Percentiles rank a stretch among this genome's conserved stretches.
Evolutionary conservation across 2,797 vertebrate genomes (phyloP).

Genomic region (Peromyscus aztecus): DNA sequence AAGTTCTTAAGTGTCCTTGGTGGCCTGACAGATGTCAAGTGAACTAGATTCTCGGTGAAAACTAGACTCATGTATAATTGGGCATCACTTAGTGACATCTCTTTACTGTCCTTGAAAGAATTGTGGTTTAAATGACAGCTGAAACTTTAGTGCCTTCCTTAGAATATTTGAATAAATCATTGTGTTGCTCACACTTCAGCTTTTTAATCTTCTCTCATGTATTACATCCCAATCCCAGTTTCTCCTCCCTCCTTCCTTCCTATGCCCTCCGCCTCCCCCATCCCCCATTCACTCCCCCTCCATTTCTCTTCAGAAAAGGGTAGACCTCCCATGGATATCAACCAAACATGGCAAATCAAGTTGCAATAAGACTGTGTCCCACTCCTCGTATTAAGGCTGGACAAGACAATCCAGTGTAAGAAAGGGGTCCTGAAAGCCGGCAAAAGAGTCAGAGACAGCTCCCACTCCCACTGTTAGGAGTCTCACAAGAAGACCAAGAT

Average conservation of each 20-base stretch:
- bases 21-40: neutral
- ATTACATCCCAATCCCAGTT: neutral
- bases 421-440: neutral
- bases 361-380: neutral
- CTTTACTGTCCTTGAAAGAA: conserved; percentile 7
- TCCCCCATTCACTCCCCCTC: neutral
- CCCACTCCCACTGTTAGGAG: neutral
- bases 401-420: neutral
- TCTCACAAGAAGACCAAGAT: neutral
- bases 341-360: neutral
- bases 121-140: neutral
- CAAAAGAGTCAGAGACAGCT: neutral
- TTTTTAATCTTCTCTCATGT: neutral
- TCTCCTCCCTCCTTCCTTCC: too few species aligned
- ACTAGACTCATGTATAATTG: neutral
- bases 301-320: neutral
- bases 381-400: neutral
- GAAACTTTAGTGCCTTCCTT: conserved; percentile 7
- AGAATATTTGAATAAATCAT: neutral
- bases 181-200: neutral
- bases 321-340: neutral
- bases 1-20: neutral
- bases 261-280: too few species aligned
- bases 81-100: neutral
- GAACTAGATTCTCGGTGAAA: neutral